Evolutionary conservation across 2,797 vertebrate species (phyloP).

Genomic region (Capromys pilorides): DNA sequence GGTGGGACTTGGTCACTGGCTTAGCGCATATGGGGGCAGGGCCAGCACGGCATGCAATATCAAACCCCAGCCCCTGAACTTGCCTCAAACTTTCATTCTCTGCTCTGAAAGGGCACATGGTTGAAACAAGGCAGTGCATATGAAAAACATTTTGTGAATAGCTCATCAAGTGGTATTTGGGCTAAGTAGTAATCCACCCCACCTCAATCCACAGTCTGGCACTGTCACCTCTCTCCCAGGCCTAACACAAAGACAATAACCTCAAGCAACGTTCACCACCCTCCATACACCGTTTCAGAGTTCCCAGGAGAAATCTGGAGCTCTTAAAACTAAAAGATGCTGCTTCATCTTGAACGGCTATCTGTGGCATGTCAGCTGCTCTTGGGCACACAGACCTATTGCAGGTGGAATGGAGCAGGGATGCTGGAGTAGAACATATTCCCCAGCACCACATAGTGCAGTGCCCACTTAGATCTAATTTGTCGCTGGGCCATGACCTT

Average conservation of each 20-base stretch:
- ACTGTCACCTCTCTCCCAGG: neutral
- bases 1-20: too few species aligned
- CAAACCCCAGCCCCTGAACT: too few species aligned
- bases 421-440: neutral
- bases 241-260: neutral
- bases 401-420: neutral
- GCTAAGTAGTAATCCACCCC: too few species aligned
- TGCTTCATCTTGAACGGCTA: neutral
- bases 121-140: neutral
- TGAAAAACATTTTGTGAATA: neutral
- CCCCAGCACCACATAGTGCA: rapidly evolving
- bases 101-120: neutral
- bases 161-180: neutral
- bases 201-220: too few species aligned
- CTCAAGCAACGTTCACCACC: neutral
- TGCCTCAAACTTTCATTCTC: neutral
- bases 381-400: neutral
- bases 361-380: rapidly evolving
- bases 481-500: neutral
- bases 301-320: neutral
- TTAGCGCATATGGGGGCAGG: too few species aligned
- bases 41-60: too few species aligned
- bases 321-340: neutral
- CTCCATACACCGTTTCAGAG: neutral
- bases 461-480: neutral